Percentiles rank a stretch among this genome's conserved stretches.
These are phyloP conservation scores for Arbacia lixula DNA, from an alignment of 53 echinoderm and acorn worm species.

Conservation along the genomic window DNA sequence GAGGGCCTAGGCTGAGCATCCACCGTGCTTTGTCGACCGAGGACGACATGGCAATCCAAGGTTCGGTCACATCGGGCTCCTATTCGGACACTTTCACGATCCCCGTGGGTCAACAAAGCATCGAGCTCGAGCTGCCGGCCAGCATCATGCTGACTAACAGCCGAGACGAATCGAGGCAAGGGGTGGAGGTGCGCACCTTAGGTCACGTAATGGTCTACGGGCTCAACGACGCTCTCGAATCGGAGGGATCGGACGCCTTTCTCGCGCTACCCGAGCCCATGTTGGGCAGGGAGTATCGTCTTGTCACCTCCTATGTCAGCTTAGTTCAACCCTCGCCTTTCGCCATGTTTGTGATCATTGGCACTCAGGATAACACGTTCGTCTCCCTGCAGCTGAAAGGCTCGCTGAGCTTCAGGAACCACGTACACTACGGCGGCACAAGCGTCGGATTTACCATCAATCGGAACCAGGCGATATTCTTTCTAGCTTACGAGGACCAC, in stretches of 20 bases:
- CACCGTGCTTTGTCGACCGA: slow-evolving; percentile 20
- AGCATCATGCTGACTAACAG: neutral
- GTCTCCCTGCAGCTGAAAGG: slow-evolving; percentile 6
- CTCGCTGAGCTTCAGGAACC: slow-evolving; percentile 31
- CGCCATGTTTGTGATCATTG: slow-evolving; percentile 32
- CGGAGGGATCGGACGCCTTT: slow-evolving; percentile 16
- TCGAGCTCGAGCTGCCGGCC: slow-evolving; percentile 19
- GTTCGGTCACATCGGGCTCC: neutral
- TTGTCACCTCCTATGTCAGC: neutral
- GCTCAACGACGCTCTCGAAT: slow-evolving; percentile 33
- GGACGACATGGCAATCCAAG: neutral
- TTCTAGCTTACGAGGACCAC: slow-evolving; percentile 65
- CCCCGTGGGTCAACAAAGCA: slow-evolving; percentile 13
- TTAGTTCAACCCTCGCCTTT: too few relatives aligned
- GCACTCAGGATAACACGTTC: slow-evolving; percentile 25
- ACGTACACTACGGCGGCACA: slow-evolving; percentile 39
- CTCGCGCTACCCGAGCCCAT: slow-evolving; percentile 35
- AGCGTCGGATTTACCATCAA: slow-evolving; percentile 22
- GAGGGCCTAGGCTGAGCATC: slow-evolving; percentile 30
- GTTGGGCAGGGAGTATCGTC: slow-evolving; percentile 39
- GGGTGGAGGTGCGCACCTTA: slow-evolving; percentile 22
- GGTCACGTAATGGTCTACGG: slow-evolving; percentile 34
- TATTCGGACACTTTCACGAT: slow-evolving; percentile 2
- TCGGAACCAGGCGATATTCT: slow-evolving; percentile 69
- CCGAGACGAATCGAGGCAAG: neutral